Percentiles rank a stretch among this genome's conserved stretches.
These are phyloP conservation scores for Ceratina japonica DNA, from an alignment of 1,140 invertebrate species.

Conservation along the genomic window DNA sequence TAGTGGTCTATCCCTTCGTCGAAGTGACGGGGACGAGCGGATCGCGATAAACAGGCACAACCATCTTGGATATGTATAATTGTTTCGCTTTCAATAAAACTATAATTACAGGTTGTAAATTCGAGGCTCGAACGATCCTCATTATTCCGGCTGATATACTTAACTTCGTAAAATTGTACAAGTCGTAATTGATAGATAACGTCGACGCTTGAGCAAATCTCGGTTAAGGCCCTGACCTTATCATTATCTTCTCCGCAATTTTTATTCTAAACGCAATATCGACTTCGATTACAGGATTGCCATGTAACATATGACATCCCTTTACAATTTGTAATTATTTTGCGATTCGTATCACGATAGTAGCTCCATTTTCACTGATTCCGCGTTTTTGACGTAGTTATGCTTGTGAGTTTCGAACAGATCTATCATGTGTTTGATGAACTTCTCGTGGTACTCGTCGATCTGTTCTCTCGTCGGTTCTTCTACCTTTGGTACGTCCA, in stretches of 20 bases:
- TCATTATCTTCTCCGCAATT: too few species aligned
- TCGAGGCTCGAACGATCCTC: neutral
- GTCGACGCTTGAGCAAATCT: constrained; percentile 8
- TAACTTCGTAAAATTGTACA: neutral
- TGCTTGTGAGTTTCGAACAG: constrained; percentile 91
- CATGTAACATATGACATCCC: too few species aligned
- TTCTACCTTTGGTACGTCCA: constrained; percentile 85
- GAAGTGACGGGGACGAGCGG: neutral
- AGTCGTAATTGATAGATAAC: neutral
- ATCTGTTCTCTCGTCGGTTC: constrained; percentile 88
- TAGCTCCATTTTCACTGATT: constrained; percentile 72
- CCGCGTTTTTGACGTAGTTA: constrained; percentile 85
- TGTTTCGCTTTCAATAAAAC: neutral
- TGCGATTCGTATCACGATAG: constrained; percentile 2
- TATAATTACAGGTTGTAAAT: neutral
- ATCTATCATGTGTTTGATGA: constrained; percentile 83
- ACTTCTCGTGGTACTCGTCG: constrained; percentile 87
- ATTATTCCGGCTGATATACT: neutral
- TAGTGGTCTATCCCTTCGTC: neutral
- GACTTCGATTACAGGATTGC: too few species aligned
- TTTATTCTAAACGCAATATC: neutral
- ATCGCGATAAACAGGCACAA: neutral
- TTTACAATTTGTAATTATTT: neutral
- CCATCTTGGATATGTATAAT: neutral
- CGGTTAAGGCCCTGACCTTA: neutral